Percentiles rank a stretch among this genome's conserved stretches.
Evolutionary conservation across 2,888 invertebrate genomes (phyloP).

Genomic region (Ctenicera cuprea): DNA sequence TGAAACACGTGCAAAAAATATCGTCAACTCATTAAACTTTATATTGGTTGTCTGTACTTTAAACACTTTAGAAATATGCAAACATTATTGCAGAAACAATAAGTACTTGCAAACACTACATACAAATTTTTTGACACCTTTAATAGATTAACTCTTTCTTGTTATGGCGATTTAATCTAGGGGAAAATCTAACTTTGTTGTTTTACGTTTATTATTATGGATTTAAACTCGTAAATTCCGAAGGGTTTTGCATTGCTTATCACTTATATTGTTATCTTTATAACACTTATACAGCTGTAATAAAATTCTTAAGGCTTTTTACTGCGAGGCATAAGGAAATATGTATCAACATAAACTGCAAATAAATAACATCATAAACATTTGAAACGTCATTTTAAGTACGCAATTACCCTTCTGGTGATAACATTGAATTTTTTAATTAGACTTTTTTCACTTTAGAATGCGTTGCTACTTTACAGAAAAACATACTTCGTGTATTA

Average conservation of each 20-base stretch:
- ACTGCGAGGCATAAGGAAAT: slow-evolving; percentile 23
- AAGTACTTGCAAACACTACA: too few species aligned
- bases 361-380: background rate
- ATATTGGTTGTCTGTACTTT: background rate
- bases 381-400: slow-evolving; percentile 9
- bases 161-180: too few species aligned
- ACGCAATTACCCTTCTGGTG: background rate
- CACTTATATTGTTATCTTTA: background rate
- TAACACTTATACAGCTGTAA: background rate
- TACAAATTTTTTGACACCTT: too few species aligned
- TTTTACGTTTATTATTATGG: too few species aligned
- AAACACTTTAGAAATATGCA: too few species aligned
- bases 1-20: slow-evolving; percentile 24
- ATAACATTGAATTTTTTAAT: background rate
- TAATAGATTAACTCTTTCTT: too few species aligned
- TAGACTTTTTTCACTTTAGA: too few species aligned
- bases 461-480: too few species aligned
- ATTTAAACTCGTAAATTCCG: too few species aligned
- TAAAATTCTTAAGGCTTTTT: background rate
- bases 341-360: slow-evolving; percentile 6
- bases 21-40: slow-evolving; percentile 31
- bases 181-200: too few species aligned
- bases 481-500: too few species aligned
- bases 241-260: background rate
- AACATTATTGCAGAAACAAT: too few species aligned